A percentile compares a stretch with the other conserved stretches of the same genome.
These are phyloP conservation scores for Lasioglossum albipes DNA, from an alignment of 1,140 invertebrate species.

Conservation along the genomic window DNA sequence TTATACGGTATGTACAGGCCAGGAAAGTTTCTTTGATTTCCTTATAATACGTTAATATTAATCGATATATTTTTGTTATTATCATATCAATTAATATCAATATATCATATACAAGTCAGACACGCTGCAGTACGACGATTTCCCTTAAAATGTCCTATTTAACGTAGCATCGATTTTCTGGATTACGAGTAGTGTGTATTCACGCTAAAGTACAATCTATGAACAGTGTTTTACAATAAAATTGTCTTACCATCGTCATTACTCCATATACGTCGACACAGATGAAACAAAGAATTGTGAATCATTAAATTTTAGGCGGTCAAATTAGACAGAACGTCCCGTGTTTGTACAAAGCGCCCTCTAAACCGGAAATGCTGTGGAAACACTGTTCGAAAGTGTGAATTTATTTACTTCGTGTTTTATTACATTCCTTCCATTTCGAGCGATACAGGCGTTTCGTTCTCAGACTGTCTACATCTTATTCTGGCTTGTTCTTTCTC, in stretches of 20 bases:
- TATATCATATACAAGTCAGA: neutral
- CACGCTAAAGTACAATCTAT: neutral
- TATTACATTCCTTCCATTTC: neutral
- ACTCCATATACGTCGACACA: neutral
- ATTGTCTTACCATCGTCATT: neutral
- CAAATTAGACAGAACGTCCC: neutral
- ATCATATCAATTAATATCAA: no score
- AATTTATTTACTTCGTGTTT: neutral
- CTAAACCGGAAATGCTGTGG: neutral
- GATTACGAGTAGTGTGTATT: neutral
- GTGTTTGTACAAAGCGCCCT: neutral
- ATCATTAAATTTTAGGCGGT: neutral
- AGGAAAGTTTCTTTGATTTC: neutral
- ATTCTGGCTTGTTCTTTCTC: neutral
- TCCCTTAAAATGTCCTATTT: neutral
- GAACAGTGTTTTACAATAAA: conserved; percentile 6
- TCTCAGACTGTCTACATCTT: neutral
- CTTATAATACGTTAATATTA: neutral
- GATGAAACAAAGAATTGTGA: neutral
- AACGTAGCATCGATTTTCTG: neutral
- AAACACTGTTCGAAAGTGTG: conserved; percentile 1
- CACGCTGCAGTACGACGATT: neutral
- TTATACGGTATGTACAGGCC: conserved; percentile 37
- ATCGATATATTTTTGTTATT: no score
- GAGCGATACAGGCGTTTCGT: neutral